Percentiles rank a stretch among this genome's conserved stretches.
phyloP scores from a whole-genome alignment of 2,888 invertebrate genomes.

The Gymnocheta viridis region DNA sequence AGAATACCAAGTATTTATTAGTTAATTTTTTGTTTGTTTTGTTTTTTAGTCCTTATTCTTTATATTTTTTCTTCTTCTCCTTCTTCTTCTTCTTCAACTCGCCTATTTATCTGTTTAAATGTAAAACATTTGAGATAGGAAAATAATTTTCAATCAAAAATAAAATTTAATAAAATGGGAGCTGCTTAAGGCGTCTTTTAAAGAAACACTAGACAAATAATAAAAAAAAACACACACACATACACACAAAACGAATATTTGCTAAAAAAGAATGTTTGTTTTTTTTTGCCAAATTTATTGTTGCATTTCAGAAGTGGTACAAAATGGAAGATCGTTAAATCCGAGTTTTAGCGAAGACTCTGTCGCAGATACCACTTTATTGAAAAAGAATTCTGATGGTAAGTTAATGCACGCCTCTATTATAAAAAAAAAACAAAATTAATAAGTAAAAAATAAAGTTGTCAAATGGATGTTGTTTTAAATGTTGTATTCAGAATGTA shows the following conservation, averaged over 20 bases:
- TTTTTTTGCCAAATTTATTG: slow-evolving; percentile 73
- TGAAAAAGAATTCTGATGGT: slow-evolving; percentile 93
- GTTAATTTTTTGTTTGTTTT: slow-evolving; percentile 1
- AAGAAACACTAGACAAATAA: slow-evolving; percentile 24
- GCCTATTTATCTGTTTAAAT: slow-evolving; percentile 36
- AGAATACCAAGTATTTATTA: slow-evolving; percentile 7
- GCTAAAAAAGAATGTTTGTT: slow-evolving; percentile 72
- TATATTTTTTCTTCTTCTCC: slow-evolving; percentile 23
- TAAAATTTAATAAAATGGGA: slow-evolving; percentile 16
- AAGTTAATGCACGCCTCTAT: slow-evolving; percentile 82
- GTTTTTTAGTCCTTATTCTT: slow-evolving; percentile 38
- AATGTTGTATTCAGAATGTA: slow-evolving; percentile 77
- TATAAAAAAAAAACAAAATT: slow-evolving; percentile 47
- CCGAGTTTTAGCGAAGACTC: slow-evolving; percentile 92
- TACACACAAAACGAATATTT: slow-evolving; percentile 21
- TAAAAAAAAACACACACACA: slow-evolving; percentile 23
- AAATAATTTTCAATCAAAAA: slow-evolving; percentile 13
- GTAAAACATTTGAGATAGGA: slow-evolving; percentile 5
- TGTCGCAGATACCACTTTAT: slow-evolving; percentile 89
- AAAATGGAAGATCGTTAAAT: slow-evolving; percentile 85
- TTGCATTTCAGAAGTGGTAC: slow-evolving; percentile 82
- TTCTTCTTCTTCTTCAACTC: slow-evolving; percentile 28
- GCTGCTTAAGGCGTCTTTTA: slow-evolving; percentile 50
- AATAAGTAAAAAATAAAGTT: slow-evolving; percentile 46
- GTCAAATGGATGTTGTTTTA: slow-evolving; percentile 72